Conservation (phyloP, 2,797 vertebrate genomes). For the Micrastur ruficollis region DNA sequence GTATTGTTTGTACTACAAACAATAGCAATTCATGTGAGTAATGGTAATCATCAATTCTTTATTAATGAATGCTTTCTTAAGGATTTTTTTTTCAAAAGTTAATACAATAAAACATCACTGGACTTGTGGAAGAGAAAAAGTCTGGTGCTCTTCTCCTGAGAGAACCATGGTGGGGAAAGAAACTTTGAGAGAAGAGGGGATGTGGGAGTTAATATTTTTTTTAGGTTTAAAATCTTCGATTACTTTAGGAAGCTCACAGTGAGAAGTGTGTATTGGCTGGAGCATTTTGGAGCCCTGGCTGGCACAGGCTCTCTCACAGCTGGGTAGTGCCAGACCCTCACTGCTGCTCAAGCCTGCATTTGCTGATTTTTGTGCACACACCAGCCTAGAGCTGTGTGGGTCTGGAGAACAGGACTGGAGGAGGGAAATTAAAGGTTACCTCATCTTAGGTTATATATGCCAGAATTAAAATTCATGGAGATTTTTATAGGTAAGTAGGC, state of each 20-base stretch:
- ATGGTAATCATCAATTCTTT: background rate
- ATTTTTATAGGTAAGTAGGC: background rate
- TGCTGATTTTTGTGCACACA: background rate
- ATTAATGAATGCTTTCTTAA: background rate
- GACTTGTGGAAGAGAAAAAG: background rate
- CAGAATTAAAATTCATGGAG: background rate
- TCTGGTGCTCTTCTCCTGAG: background rate
- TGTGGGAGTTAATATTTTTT: background rate
- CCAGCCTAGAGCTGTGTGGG: background rate
- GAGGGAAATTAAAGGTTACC: background rate
- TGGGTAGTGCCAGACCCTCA: background rate
- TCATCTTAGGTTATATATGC: background rate
- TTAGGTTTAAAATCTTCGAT: background rate
- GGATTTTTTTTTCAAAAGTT: background rate
- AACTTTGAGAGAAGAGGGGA: background rate
- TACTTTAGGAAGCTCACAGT: background rate
- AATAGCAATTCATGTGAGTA: background rate
- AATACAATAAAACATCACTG: background rate
- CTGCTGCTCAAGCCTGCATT: background rate
- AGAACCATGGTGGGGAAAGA: background rate
- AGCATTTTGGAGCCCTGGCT: background rate
- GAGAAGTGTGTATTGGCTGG: background rate
- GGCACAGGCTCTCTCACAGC: background rate
- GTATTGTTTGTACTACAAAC: background rate
- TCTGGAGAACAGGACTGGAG: background rate